Percentiles rank a stretch among this genome's conserved stretches.
Conservation (phyloP, 2,797 vertebrate genomes). For the Pyrrhura leucotis region DNA sequence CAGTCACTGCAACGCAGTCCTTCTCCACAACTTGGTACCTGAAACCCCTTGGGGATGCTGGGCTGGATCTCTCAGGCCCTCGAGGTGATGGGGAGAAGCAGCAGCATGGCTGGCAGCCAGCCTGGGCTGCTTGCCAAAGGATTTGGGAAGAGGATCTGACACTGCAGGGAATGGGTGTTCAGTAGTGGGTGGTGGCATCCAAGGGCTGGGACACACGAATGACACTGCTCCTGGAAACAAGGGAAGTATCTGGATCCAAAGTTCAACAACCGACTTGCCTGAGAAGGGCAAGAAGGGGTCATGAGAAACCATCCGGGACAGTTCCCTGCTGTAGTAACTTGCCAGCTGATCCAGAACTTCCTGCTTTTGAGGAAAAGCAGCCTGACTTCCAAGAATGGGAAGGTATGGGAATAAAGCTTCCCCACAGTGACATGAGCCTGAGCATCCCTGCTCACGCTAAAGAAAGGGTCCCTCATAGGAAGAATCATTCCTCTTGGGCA, state of each 20-base stretch:
- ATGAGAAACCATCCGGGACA: background rate
- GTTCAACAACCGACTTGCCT: background rate
- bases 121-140: background rate
- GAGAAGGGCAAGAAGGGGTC: background rate
- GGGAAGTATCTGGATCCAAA: no score
- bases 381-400: background rate
- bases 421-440: accelerated
- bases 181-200: background rate
- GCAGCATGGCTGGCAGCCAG: background rate
- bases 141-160: background rate
- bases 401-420: background rate
- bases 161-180: background rate
- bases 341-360: background rate
- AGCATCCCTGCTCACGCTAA: background rate
- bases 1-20: accelerated
- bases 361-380: background rate
- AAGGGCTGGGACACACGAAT: background rate
- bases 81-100: background rate
- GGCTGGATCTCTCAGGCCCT: background rate
- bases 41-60: background rate
- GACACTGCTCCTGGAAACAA: background rate
- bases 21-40: background rate
- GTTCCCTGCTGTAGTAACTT: background rate
- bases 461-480: background rate
- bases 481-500: background rate